These are phyloP conservation scores for Actinostola sp. DNA, from an alignment of 92 coral and sea anemone genomes.

Conservation along the genomic window DNA sequence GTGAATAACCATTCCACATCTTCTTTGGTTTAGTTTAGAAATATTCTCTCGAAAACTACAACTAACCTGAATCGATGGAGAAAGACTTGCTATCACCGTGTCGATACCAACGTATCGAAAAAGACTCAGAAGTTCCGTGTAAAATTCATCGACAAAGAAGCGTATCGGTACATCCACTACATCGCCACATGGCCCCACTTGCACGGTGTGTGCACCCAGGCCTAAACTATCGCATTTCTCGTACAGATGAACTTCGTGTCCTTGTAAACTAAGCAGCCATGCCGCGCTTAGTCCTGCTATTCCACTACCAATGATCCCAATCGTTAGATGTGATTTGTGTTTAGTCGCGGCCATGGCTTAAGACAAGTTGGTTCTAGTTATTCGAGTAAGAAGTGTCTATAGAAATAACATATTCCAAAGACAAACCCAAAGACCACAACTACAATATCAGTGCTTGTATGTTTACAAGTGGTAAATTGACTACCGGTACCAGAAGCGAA, in stretches of 20 bases:
- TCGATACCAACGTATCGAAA: constrained; percentile 20
- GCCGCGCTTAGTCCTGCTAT: constrained; percentile 23
- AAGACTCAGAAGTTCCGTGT: constrained; percentile 4
- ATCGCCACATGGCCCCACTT: constrained; percentile 11
- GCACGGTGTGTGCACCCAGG: constrained; percentile 15
- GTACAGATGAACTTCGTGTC: constrained; percentile 22
- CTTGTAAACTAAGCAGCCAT: constrained; percentile 19
- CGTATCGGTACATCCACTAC: constrained; percentile 24
- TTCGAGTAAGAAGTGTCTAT: too few species aligned
- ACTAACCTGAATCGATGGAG: constrained; percentile 28
- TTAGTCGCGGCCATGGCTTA: too few species aligned
- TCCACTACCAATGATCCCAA: constrained; percentile 20
- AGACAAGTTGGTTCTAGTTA: too few species aligned
- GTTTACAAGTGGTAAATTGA: too few species aligned
- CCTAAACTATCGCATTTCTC: constrained; percentile 12
- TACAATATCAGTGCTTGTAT: too few species aligned
- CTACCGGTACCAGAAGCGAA: too few species aligned
- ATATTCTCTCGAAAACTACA: neutral
- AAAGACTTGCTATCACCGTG: constrained; percentile 1
- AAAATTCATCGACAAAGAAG: constrained; percentile 12
- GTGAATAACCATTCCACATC: too few species aligned
- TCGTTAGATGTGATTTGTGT: neutral
- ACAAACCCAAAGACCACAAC: too few species aligned
- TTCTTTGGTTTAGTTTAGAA: too few species aligned
- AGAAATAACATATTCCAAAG: too few species aligned